Evolutionary conservation across 2,797 vertebrate species (phyloP).

Genomic region (Champsocephalus esox): DNA sequence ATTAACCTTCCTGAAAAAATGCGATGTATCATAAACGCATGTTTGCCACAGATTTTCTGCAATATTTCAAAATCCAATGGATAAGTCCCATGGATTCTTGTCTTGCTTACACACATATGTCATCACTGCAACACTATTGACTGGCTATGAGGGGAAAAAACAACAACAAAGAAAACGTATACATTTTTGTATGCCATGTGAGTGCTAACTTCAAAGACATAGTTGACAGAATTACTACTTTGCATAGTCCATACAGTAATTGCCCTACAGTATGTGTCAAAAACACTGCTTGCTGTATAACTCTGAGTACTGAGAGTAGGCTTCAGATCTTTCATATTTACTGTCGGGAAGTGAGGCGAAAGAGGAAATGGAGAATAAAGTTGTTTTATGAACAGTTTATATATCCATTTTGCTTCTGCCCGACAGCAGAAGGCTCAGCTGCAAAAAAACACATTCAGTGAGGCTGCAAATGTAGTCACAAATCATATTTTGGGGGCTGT

Average conservation of each 20-base stretch:
- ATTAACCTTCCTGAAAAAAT: too few species aligned
- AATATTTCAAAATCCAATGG: too few species aligned
- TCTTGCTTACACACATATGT: too few species aligned
- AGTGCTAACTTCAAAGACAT: constrained; percentile 3
- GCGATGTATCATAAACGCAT: too few species aligned
- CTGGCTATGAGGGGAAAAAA: neutral
- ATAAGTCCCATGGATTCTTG: too few species aligned
- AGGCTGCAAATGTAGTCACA: constrained; percentile 20
- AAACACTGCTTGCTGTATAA: constrained; percentile 33
- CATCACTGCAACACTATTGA: neutral
- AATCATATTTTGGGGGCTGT: constrained; percentile 12
- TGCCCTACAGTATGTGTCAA: constrained; percentile 32
- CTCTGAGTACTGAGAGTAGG: constrained; percentile 32
- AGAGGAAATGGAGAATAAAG: constrained; percentile 19
- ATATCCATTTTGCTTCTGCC: constrained; percentile 24
- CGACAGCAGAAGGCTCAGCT: constrained; percentile 15
- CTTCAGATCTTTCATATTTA: constrained; percentile 58
- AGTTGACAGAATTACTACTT: constrained; percentile 15
- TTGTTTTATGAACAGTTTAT: neutral
- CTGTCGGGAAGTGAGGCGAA: constrained; percentile 28
- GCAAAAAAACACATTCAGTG: neutral
- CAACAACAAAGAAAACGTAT: neutral
- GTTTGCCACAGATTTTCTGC: too few species aligned
- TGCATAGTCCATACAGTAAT: constrained; percentile 49
- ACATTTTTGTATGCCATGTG: neutral